Base-by-base conservation (phyloP, 2,888 invertebrate species). In the Embidobia sp. region DNA sequence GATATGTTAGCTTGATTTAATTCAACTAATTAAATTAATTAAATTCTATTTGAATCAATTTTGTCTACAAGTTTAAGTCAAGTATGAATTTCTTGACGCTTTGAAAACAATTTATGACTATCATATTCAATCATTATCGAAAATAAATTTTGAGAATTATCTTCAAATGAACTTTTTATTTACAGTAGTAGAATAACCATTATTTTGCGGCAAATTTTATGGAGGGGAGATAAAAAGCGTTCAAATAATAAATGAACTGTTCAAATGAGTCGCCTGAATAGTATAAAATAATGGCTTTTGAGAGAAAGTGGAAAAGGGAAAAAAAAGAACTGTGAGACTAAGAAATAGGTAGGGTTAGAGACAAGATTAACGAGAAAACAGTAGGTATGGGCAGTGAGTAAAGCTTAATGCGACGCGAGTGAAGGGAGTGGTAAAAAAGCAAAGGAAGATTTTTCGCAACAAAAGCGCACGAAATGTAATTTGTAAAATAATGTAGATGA, bases 321-420 rank as follows among this genome's bases (percentile, higher is more conserved):
- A 15, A 35, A 11, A 31, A 44, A 46, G 46, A 53, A 18, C 18
- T 11, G 44, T 6, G 46, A 26, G 63, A 49, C 40, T 46, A 55
- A 44, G 48, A 44, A 53, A 35, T 66, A 55, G 44, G 27, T 37
- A 66, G 53, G 37, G 35, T 66, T 55, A 46, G 55, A 53, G 53
- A 44, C 19, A 55, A 66, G 66, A 66, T 66, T 66, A 66, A 66
- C 53, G 66, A 66, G 66, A 66, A 66, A 66, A 46, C 35, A 66
- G 53, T 53, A 33, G 66, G 44, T 46, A 44, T 29, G 48, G 35
- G 8, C 55, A 35, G 51, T 16, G 35, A 33, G 66, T 46, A 55
- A 35, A 66, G 66, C 53, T 42, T 66, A 66, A 66, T 55, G 44
- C 46, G 18, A 44, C 42, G 19, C 42, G 22, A 26, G 15, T 51